Percentiles rank a stretch among this genome's conserved stretches.
phyloP scores from a whole-genome alignment of 2,888 invertebrate species.

The Trissoscelio sp. region DNA sequence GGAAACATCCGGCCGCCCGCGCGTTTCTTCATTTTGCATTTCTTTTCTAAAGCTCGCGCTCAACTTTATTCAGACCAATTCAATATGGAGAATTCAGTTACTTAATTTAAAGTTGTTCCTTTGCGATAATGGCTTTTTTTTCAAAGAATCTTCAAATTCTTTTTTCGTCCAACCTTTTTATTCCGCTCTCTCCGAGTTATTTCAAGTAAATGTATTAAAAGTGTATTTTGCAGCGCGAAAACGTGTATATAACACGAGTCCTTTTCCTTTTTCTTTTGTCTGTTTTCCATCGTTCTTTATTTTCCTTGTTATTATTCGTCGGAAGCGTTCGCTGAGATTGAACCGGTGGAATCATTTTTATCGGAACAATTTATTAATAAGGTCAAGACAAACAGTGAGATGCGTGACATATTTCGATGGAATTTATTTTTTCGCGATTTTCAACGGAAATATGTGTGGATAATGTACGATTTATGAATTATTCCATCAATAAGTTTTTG shows the following conservation, averaged over 20 bases:
- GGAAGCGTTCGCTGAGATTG: background rate
- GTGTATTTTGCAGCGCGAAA: conserved; percentile 6
- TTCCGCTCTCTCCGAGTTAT: conserved; percentile 15
- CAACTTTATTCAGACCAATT: conserved; percentile 41
- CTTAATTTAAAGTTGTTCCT: conserved; percentile 49
- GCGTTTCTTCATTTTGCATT: conserved; percentile 34
- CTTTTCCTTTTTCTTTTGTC: background rate
- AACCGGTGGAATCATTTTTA: background rate
- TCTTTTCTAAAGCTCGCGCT: conserved; percentile 11
- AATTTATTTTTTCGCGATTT: background rate
- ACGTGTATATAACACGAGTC: too few species aligned
- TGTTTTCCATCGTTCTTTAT: background rate
- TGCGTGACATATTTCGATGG: conserved; percentile 23
- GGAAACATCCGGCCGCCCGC: conserved; percentile 15
- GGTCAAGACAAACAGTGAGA: background rate
- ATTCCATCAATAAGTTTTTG: conserved; percentile 40
- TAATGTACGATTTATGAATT: conserved; percentile 46
- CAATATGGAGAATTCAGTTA: conserved; percentile 43
- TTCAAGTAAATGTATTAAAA: conserved; percentile 31
- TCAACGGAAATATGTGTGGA: background rate
- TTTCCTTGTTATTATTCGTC: background rate
- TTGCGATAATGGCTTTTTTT: conserved; percentile 46
- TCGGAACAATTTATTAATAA: background rate
- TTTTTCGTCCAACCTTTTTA: conserved; percentile 11
- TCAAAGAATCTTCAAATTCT: conserved; percentile 10